These are phyloP conservation scores for Salvelinus fontinalis DNA, from an alignment of 2,113 vertebrate genomes.

Conservation along the genomic window DNA sequence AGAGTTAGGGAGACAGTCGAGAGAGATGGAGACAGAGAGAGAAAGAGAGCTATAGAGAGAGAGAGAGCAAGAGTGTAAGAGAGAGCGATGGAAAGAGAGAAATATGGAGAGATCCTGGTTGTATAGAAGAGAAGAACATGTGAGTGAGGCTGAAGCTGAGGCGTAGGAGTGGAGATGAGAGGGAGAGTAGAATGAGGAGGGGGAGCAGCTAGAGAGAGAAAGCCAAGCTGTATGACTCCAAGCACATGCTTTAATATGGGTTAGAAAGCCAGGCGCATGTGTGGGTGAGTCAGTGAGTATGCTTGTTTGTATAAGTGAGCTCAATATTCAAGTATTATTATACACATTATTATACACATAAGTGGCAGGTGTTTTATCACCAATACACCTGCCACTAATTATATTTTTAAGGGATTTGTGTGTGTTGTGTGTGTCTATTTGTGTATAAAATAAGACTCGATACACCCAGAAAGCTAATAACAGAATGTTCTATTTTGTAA, in stretches of 20 bases:
- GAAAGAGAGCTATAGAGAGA: not conserved
- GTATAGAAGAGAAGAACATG: slow-evolving; percentile 23
- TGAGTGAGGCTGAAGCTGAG: slow-evolving; percentile 31
- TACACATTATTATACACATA: too few relatives aligned
- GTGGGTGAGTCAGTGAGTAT: slow-evolving; percentile 23
- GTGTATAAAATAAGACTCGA: not conserved
- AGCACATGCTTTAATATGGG: slow-evolving; percentile 59
- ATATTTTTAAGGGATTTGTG: not conserved
- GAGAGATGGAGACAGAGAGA: slow-evolving; percentile 9
- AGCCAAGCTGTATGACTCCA: slow-evolving; percentile 55
- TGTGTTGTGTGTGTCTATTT: slow-evolving; percentile 16
- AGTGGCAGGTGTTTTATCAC: not conserved
- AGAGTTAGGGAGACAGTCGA: slow-evolving; percentile 1
- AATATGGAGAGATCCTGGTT: slow-evolving; percentile 18
- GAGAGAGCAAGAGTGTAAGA: not conserved
- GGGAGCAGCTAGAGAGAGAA: slow-evolving; percentile 38
- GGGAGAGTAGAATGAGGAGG: slow-evolving; percentile 30
- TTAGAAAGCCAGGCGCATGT: slow-evolving; percentile 42
- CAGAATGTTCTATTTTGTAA: slow-evolving; percentile 38
- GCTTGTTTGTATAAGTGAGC: slow-evolving; percentile 29
- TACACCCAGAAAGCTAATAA: slow-evolving; percentile 24
- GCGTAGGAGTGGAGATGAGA: slow-evolving; percentile 34
- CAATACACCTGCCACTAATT: not conserved
- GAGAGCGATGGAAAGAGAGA: not conserved
- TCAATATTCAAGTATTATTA: slow-evolving; percentile 2